Evolutionary conservation across 2,888 invertebrate species (phyloP).

Genomic region (Blera fallax): DNA sequence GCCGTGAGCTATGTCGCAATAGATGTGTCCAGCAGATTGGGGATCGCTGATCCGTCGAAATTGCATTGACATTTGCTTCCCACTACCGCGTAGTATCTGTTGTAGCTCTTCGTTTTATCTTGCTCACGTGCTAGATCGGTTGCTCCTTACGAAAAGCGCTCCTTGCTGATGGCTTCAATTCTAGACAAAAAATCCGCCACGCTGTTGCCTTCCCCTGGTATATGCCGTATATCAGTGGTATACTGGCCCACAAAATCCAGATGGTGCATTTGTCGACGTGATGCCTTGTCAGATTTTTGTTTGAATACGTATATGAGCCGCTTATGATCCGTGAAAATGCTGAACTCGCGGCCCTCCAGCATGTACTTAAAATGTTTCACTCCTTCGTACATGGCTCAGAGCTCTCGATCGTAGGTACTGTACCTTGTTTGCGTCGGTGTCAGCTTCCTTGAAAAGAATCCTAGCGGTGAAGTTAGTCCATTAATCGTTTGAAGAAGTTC

Average conservation of each 20-base stretch:
- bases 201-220: slow-evolving; percentile 49
- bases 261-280: slow-evolving; percentile 76
- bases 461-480: not conserved
- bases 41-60: not conserved
- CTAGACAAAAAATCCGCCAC: slow-evolving; percentile 71
- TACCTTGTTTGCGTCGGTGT: not conserved
- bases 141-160: not conserved
- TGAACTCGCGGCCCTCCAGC: no score
- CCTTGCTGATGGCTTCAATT: not conserved
- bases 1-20: not conserved
- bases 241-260: no score
- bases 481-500: not conserved
- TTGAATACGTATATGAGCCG: no score
- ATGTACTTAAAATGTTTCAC: no score
- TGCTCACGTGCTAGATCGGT: not conserved
- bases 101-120: not conserved
- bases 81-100: not conserved
- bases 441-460: not conserved
- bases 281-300: slow-evolving; percentile 35
- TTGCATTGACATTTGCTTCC: not conserved
- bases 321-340: no score
- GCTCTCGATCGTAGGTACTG: not conserved
- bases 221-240: slow-evolving; percentile 35
- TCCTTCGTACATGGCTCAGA: no score
- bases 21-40: not conserved